Conservation (phyloP, 2,888 invertebrate genomes). For the Polymixis lichenea region DNA sequence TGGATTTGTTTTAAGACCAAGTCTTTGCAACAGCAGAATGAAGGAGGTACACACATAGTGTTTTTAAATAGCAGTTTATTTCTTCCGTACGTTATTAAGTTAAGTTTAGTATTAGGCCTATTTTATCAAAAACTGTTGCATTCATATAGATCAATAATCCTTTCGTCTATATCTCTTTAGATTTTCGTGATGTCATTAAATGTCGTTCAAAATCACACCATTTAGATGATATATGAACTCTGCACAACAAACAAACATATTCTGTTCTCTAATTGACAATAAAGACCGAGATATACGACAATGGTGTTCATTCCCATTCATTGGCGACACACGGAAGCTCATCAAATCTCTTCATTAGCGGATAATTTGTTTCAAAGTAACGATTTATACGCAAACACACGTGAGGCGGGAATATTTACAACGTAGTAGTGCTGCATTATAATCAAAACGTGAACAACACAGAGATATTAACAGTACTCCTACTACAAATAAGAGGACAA, state of each 20-base stretch:
- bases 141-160: neutral
- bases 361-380: constrained; percentile 29
- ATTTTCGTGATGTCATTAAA: neutral
- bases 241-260: constrained; percentile 8
- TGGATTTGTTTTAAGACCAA: constrained; percentile 1
- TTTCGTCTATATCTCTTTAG: neutral
- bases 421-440: constrained; percentile 10
- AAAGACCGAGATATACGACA: constrained; percentile 13
- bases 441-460: neutral
- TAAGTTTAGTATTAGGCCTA: too few species aligned
- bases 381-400: constrained; percentile 1
- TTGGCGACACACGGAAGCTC: constrained; percentile 32
- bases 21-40: neutral
- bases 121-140: neutral
- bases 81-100: constrained; percentile 3
- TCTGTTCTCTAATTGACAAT: constrained; percentile 30
- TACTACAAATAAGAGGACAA: neutral
- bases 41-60: too few species aligned
- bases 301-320: constrained; percentile 8
- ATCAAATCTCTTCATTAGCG: constrained; percentile 40
- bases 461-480: constrained; percentile 16
- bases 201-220: neutral
- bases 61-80: constrained; percentile 7
- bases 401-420: constrained; percentile 17
- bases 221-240: constrained; percentile 1